phyloP scores from a whole-genome alignment of 2,797 vertebrate species.

The Liasis olivaceus region DNA sequence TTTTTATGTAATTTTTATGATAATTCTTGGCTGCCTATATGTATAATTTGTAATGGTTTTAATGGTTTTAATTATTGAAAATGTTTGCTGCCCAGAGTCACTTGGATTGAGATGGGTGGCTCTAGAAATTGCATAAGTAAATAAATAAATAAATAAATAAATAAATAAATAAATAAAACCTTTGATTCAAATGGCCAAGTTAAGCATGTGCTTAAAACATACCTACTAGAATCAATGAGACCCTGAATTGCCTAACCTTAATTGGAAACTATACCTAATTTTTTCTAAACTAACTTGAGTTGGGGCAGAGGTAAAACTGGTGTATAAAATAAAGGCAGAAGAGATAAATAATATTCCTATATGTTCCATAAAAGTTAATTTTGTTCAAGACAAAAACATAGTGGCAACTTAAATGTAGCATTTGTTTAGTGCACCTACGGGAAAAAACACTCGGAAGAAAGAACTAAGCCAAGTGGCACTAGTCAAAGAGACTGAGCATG shows the following conservation, averaged over 20 bases:
- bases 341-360: slow-evolving; percentile 59
- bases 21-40: too few species aligned
- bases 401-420: background rate
- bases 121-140: too few species aligned
- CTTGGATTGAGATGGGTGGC: too few species aligned
- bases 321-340: slow-evolving; percentile 46
- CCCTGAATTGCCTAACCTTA: background rate
- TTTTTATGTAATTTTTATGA: too few species aligned
- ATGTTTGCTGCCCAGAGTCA: too few species aligned
- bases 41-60: too few species aligned
- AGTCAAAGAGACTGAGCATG: background rate
- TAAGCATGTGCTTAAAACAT: background rate
- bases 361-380: slow-evolving; percentile 17
- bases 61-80: too few species aligned
- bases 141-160: too few species aligned
- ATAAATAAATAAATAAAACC: too few species aligned
- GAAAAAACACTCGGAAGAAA: too few species aligned
- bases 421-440: background rate
- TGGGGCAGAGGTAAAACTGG: background rate
- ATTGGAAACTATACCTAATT: background rate
- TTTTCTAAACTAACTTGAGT: background rate
- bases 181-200: background rate
- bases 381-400: background rate
- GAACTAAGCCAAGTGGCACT: background rate
- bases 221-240: background rate